These are phyloP conservation scores for Odiellus spinosus DNA, from an alignment of 2,888 invertebrate species.

Conservation along the genomic window DNA sequence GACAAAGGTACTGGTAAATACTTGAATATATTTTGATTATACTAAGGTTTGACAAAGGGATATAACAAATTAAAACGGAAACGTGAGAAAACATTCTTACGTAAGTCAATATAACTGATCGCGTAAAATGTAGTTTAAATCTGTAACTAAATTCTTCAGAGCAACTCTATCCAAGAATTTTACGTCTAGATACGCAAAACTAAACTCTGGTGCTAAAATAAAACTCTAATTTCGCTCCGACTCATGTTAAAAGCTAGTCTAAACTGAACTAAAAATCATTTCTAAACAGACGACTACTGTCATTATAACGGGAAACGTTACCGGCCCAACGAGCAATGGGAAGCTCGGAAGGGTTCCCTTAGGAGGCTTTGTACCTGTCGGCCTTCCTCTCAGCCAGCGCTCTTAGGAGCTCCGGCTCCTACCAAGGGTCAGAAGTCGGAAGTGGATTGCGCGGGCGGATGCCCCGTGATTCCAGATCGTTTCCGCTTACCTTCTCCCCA, in stretches of 20 bases:
- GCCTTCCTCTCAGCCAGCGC: background rate
- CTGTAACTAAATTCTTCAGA: no score
- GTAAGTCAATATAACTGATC: no score
- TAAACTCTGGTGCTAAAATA: no score
- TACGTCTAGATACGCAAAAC: no score
- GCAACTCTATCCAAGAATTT: no score
- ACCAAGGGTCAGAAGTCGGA: conserved; percentile 2
- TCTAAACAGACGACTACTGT: conserved; percentile 12
- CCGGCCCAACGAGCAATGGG: conserved; percentile 18
- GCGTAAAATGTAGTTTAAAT: no score
- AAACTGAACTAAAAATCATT: background rate
- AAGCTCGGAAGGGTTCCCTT: conserved; percentile 9
- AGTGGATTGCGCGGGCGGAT: conserved; percentile 16
- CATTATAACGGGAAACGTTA: conserved; percentile 17
- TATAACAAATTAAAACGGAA: no score
- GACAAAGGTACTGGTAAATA: no score
- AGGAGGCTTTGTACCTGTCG: conserved; percentile 8
- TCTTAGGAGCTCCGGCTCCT: conserved; percentile 8
- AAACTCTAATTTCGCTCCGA: no score
- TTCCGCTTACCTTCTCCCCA: conserved; percentile 17
- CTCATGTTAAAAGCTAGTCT: background rate
- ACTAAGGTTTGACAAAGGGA: no score
- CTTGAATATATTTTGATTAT: no score
- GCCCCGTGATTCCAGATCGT: conserved; percentile 18
- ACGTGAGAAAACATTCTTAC: no score